Conservation (phyloP, 2,113 vertebrate species). For the Tetrao urogallus region DNA sequence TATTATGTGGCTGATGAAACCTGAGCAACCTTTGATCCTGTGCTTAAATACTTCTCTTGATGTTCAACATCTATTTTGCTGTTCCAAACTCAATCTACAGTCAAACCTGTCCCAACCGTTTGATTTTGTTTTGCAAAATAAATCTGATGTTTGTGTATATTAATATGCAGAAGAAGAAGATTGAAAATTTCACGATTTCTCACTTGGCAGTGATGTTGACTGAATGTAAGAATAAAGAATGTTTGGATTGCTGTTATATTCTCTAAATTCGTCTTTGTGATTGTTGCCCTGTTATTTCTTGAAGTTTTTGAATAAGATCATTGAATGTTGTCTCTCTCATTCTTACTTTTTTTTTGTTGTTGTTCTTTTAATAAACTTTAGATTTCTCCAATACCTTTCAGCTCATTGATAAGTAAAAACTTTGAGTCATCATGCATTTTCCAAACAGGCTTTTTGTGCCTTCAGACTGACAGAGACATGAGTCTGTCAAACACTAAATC, state of each 20-base stretch:
- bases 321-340: not conserved
- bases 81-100: not conserved
- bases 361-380: not conserved
- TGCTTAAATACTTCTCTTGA: not conserved
- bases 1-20: not conserved
- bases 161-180: not conserved
- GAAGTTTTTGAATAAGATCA: not conserved
- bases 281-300: not conserved
- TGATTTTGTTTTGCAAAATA: not conserved
- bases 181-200: not conserved
- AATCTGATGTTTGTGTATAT: not conserved
- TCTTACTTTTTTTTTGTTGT: not conserved
- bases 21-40: not conserved
- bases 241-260: not conserved
- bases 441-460: conserved; percentile 23
- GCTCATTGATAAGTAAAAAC: not conserved
- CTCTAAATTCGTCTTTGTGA: not conserved
- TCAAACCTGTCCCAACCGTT: not conserved
- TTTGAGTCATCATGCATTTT: conserved; percentile 16
- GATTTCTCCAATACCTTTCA: not conserved
- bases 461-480: conserved; percentile 29
- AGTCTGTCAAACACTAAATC: conserved; percentile 58
- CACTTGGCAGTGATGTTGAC: not conserved
- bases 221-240: not conserved
- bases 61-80: fast-evolving